These are phyloP conservation scores for Chydorus sphaericus DNA, from an alignment of 2,888 invertebrate species.

Conservation along the genomic window DNA sequence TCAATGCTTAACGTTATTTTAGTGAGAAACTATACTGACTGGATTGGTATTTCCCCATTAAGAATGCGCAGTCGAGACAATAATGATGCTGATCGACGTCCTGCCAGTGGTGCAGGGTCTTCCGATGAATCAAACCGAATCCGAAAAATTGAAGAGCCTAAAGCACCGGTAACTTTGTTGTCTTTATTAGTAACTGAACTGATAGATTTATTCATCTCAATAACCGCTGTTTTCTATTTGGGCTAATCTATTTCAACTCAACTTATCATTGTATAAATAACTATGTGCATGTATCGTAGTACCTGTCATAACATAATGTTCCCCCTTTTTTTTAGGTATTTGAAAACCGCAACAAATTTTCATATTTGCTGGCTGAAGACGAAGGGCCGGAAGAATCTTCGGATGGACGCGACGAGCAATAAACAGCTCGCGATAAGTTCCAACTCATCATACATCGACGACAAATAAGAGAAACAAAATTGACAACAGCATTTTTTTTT, in stretches of 20 bases:
- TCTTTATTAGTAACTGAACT: background rate
- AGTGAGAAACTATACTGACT: background rate
- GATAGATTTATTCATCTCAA: background rate
- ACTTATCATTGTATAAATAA: background rate
- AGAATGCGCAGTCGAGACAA: conserved; percentile 1
- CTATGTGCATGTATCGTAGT: background rate
- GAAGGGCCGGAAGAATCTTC: conserved; percentile 28
- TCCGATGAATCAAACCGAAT: conserved; percentile 31
- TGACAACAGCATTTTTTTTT: background rate
- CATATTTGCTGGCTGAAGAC: conserved; percentile 51
- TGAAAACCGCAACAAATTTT: conserved; percentile 60
- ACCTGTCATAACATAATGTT: conserved; percentile 16
- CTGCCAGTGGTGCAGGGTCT: conserved; percentile 7
- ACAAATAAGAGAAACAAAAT: background rate
- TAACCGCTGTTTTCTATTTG: no score
- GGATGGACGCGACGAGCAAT: background rate
- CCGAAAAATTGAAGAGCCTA: conserved; percentile 57
- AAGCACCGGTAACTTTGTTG: conserved; percentile 43
- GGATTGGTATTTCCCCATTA: background rate
- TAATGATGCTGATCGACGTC: background rate
- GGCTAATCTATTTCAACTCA: no score
- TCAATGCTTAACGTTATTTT: background rate
- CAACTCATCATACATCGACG: background rate
- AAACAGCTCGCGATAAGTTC: no score
- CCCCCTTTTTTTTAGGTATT: conserved; percentile 43